Base-by-base conservation (phyloP, 2,888 invertebrate species). In the Drymonia ruficornis region DNA sequence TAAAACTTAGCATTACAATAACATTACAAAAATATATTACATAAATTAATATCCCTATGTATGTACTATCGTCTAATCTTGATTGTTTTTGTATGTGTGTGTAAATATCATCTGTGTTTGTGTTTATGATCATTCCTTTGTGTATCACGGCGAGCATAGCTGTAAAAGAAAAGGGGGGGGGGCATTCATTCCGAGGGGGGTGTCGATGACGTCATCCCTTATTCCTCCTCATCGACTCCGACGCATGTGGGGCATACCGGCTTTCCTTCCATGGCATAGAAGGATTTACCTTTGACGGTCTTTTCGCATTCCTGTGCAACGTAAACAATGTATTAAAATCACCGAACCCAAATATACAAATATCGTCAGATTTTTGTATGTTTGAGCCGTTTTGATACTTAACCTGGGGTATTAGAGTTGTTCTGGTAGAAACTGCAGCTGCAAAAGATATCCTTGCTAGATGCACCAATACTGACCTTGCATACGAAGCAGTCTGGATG, bases 401-500 rank as follows among this genome's bases (percentile, higher is more conserved):
- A 46, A 85, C 89, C 90, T 85, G 87, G 81, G 83, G 72, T 78
- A 74, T 19, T 43, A 19, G 43, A 28, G 23, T 1, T 15, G 28
- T 28, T 16, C 16, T 8, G 16, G 16, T 3, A 7, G 16, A 40
- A 16, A 3, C 45, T 43, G 45, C 43, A 11, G 18, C n/a, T 49
- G 34, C 34, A 36, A 57, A 43, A 46, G 31, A 50, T 59, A 59
- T 51, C 58, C 53, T 55, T 55, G 36, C 34, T 36, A 51, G 52
- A 43, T 44, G 53, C 55, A 58, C n/a, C 19, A 1, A 81, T 87
- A 89, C 97, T 94, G 95, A 99, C 99, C 96, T 98, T 96, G 95
- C 99, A 99, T 68, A 99, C 98, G 93, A 99, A 99, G 92, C 99
- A 99, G 83, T 99, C 98, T 11, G 99, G 96, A 91, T 99, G 99